Conservation (phyloP, 2,113 vertebrate genomes). For the Ophthalmolycus amberensis region DNA sequence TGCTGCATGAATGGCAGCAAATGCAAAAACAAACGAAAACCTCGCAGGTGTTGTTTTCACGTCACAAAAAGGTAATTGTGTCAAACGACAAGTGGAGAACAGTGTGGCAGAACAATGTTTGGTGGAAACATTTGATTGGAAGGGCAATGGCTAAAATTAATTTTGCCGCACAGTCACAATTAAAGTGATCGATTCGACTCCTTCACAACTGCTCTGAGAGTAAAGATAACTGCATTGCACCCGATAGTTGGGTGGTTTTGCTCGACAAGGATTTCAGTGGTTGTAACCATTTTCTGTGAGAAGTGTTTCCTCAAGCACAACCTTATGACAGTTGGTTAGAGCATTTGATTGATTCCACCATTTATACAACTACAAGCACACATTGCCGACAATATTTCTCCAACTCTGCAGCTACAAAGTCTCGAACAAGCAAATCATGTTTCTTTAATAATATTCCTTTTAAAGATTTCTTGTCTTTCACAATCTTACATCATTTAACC, state of each 20-base stretch:
- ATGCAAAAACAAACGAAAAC: constrained; percentile 3
- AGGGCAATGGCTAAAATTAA: constrained; percentile 11
- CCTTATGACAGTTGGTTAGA: constrained; percentile 7
- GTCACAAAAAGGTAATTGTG: constrained; percentile 11
- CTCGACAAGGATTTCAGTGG: not conserved
- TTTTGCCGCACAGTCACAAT: constrained; percentile 36
- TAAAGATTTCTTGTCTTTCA: constrained; percentile 65
- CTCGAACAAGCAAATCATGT: constrained; percentile 53
- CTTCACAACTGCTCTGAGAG: not conserved
- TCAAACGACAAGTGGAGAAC: constrained; percentile 25
- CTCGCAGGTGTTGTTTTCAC: not conserved
- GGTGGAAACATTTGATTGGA: constrained; percentile 34
- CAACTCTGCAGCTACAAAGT: constrained; percentile 44
- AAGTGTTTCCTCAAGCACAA: constrained; percentile 10
- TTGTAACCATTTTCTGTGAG: not conserved
- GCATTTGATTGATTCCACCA: constrained; percentile 27
- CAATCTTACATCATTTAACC: constrained; percentile 69
- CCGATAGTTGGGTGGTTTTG: constrained; percentile 5
- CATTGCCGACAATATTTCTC: not conserved
- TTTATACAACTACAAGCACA: constrained; percentile 24
- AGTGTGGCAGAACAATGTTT: constrained; percentile 9
- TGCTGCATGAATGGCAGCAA: not conserved
- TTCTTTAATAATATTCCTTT: constrained; percentile 55
- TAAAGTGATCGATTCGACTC: constrained; percentile 50
- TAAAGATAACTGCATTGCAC: constrained; percentile 36